phyloP scores from a whole-genome alignment of 37 sponge, comb jelly and placozoan species.

The Halichondria panicea region DNA sequence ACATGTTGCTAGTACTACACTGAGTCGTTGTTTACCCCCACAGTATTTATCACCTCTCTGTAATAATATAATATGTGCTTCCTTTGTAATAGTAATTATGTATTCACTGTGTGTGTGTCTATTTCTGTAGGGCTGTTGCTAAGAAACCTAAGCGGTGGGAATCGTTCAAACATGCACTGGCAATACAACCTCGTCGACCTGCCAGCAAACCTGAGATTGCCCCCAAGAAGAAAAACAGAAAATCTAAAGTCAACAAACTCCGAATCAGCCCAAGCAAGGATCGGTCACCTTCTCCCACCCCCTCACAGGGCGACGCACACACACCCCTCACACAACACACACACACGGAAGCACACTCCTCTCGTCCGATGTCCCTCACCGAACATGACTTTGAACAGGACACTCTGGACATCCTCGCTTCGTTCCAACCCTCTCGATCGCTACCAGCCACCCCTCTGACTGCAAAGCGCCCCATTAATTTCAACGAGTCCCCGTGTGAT shows the following conservation, averaged over 20 bases:
- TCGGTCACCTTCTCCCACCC: too few relatives aligned
- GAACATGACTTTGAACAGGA: background rate
- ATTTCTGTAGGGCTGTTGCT: background rate
- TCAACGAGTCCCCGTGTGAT: background rate
- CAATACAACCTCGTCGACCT: slow-evolving; percentile 4
- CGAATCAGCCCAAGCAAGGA: background rate
- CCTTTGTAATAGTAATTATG: background rate
- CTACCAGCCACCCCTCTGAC: slow-evolving; percentile 28
- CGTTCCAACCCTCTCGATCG: slow-evolving; percentile 1
- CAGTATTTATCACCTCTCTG: slow-evolving; percentile 1
- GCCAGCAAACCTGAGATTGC: background rate
- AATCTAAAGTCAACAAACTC: background rate
- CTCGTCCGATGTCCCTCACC: too few relatives aligned
- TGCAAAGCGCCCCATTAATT: background rate
- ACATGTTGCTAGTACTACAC: background rate
- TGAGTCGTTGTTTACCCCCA: too few relatives aligned
- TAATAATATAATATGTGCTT: background rate
- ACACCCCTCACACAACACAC: slow-evolving; percentile 18
- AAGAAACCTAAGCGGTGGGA: slow-evolving; percentile 43
- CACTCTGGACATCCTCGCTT: slow-evolving; percentile 9
- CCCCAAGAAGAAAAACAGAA: background rate
- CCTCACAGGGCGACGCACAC: background rate
- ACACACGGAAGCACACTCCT: too few relatives aligned
- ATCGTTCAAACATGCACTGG: slow-evolving; percentile 27
- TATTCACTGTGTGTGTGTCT: background rate